Evolutionary conservation across 2,797 vertebrate species (phyloP).

Genomic region (Poeciliopsis infans): DNA sequence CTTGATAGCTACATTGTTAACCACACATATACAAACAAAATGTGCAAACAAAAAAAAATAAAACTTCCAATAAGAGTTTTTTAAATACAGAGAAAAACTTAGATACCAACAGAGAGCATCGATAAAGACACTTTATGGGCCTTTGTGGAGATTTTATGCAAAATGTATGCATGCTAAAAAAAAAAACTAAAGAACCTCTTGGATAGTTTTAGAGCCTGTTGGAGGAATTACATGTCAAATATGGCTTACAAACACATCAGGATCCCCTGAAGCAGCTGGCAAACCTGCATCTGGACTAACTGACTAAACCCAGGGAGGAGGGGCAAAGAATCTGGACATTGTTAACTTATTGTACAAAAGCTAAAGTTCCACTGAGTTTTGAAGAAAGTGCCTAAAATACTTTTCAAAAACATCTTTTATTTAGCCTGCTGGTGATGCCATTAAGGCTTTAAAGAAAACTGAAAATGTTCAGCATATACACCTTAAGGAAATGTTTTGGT

Average conservation of each 20-base stretch:
- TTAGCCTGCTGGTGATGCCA: neutral
- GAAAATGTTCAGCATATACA: neutral
- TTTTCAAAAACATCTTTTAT: conserved; percentile 1
- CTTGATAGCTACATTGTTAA: neutral
- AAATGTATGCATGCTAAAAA: neutral
- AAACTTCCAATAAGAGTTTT: neutral
- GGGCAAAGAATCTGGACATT: neutral
- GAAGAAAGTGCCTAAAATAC: neutral
- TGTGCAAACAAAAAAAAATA: neutral
- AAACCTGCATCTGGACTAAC: neutral
- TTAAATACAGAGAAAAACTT: neutral
- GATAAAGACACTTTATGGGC: conserved; percentile 7
- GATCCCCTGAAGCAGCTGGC: conserved; percentile 9
- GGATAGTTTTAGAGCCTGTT: conserved; percentile 5
- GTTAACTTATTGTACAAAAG: neutral
- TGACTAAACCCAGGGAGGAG: neutral
- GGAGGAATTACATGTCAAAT: conserved; percentile 21
- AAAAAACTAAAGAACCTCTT: neutral
- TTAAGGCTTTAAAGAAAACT: neutral
- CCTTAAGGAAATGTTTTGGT: conserved; percentile 2
- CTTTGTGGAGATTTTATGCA: conserved; percentile 2
- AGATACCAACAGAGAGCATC: conserved; percentile 3
- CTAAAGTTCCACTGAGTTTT: conserved; percentile 13
- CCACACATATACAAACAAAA: neutral
- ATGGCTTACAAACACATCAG: conserved; percentile 8